These are phyloP conservation scores for Arctopsyche grandis DNA, from an alignment of 1,140 invertebrate species.

Conservation along the genomic window DNA sequence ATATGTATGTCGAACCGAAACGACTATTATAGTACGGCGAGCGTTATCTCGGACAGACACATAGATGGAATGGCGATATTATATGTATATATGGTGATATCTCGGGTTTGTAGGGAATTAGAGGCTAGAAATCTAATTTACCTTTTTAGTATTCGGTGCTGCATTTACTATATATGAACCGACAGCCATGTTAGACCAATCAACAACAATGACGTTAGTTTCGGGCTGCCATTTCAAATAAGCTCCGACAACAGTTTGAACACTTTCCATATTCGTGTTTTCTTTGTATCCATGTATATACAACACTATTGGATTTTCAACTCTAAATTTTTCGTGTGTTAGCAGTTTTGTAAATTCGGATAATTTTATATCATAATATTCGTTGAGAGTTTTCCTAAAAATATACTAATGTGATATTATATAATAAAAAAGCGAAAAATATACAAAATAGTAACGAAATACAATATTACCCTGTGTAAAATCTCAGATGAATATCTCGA, in stretches of 20 bases:
- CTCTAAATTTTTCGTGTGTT: conserved; percentile 64
- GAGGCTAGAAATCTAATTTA: neutral
- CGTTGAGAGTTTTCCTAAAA: conserved; percentile 58
- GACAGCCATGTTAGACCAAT: conserved; percentile 54
- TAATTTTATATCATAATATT: conserved; percentile 62
- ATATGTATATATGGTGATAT: neutral
- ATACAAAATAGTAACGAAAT: neutral
- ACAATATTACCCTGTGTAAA: conserved; percentile 48
- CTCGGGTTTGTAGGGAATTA: neutral
- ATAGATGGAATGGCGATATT: too few species aligned
- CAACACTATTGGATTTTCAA: conserved; percentile 65
- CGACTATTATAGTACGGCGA: too few species aligned
- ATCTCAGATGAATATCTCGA: conserved; percentile 43
- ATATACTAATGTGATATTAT: conserved; percentile 1
- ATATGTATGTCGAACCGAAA: too few species aligned
- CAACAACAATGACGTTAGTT: conserved; percentile 46
- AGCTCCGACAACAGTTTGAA: conserved; percentile 60
- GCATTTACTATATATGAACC: conserved; percentile 47
- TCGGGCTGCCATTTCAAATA: conserved; percentile 46
- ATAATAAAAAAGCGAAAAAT: neutral
- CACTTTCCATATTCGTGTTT: conserved; percentile 67
- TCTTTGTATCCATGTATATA: conserved; percentile 71
- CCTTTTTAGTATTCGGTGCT: conserved; percentile 50
- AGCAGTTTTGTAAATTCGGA: conserved; percentile 58
- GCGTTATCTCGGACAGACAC: too few species aligned